A percentile compares a stretch with the other conserved stretches of the same genome.
Conservation (phyloP, 2,888 invertebrate species). For the Atherix ibis region DNA sequence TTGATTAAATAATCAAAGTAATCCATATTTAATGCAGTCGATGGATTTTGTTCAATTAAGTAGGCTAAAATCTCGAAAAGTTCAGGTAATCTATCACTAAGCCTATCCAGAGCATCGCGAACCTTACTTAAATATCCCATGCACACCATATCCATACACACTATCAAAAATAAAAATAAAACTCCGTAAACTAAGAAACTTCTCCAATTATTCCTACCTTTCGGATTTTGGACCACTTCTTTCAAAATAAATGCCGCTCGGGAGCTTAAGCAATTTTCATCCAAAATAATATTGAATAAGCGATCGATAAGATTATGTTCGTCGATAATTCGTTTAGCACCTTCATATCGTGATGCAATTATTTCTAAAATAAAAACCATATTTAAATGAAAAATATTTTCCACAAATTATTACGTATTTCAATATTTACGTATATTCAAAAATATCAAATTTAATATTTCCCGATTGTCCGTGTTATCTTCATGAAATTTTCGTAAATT, state of each 20-base stretch:
- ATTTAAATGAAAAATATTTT: not conserved
- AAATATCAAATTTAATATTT: constrained; percentile 3
- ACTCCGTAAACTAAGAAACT: not conserved
- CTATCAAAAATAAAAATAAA: constrained; percentile 1
- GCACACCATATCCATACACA: constrained; percentile 1
- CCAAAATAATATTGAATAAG: constrained; percentile 6
- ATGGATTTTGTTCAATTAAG: constrained; percentile 20
- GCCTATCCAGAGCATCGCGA: constrained; percentile 14
- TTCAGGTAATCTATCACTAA: constrained; percentile 14
- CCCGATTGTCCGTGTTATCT: not conserved
- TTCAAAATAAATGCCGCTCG: constrained; percentile 1
- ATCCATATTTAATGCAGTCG: constrained; percentile 19
- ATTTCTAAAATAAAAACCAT: constrained; percentile 2
- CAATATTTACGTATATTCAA: constrained; percentile 2
- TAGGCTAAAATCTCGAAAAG: constrained; percentile 23
- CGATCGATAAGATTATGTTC: constrained; percentile 4
- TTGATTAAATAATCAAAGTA: constrained; percentile 22
- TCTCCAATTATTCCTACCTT: not conserved
- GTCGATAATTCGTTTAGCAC: constrained; percentile 2
- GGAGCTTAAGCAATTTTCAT: constrained; percentile 1
- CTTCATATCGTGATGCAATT: constrained; percentile 2
- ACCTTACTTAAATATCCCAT: constrained; percentile 14
- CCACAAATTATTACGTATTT: too few relatives aligned
- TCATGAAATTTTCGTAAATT: not conserved
- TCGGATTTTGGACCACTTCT: constrained; percentile 3